These are phyloP conservation scores for Heliopora coerulea DNA, from an alignment of 92 coral and sea anemone genomes.

Conservation along the genomic window DNA sequence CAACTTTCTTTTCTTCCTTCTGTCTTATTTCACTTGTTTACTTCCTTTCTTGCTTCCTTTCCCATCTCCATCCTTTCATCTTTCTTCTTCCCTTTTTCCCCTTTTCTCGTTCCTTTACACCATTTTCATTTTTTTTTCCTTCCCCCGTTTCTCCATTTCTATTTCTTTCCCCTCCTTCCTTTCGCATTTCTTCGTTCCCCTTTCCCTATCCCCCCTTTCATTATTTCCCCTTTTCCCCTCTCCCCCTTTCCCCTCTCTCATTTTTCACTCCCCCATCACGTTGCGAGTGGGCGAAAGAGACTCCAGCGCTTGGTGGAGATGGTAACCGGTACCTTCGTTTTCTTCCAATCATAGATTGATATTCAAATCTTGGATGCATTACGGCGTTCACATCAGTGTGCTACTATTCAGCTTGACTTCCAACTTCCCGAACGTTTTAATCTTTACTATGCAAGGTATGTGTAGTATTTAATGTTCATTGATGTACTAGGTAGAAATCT, in stretches of 20 bases:
- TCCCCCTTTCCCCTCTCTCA: neutral
- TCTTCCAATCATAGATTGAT: conserved; percentile 63
- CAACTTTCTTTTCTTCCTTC: neutral
- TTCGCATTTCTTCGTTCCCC: too few relatives aligned
- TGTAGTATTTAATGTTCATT: neutral
- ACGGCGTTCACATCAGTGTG: conserved; percentile 93
- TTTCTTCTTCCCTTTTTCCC: too few relatives aligned
- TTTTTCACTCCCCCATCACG: neutral
- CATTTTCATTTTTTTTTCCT: too few relatives aligned
- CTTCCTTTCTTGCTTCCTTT: too few relatives aligned
- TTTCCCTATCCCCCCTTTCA: too few relatives aligned
- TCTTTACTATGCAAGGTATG: conserved; percentile 75
- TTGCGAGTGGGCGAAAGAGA: too few relatives aligned
- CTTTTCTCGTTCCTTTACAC: too few relatives aligned
- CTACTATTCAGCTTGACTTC: conserved; percentile 97
- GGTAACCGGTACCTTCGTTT: neutral
- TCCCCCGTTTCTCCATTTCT: too few relatives aligned
- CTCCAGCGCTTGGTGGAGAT: too few relatives aligned
- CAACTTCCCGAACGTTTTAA: conserved; percentile 96
- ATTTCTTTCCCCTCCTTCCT: too few relatives aligned
- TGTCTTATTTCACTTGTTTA: neutral
- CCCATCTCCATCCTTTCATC: too few relatives aligned
- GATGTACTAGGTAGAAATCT: too few relatives aligned
- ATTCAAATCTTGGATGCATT: conserved; percentile 92
- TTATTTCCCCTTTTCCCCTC: neutral